These are phyloP conservation scores for Miniopterus natalensis DNA, from an alignment of 2,113 vertebrate species.

Conservation along the genomic window DNA sequence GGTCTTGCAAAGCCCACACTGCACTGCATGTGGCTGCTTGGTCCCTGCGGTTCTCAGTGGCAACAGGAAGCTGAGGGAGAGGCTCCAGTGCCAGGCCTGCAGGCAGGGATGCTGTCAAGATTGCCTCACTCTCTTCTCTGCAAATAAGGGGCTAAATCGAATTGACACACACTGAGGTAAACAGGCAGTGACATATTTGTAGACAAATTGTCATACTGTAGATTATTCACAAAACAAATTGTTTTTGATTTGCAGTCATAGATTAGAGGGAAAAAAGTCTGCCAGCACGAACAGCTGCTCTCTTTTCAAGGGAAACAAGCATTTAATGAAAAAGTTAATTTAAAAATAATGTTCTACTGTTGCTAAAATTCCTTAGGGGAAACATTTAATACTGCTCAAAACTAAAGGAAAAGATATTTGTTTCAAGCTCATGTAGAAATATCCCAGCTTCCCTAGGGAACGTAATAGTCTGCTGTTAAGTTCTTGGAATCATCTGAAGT, in stretches of 20 bases:
- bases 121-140: slow-evolving; percentile 81
- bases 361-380: slow-evolving; percentile 75
- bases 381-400: slow-evolving; percentile 52
- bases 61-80: slow-evolving; percentile 76
- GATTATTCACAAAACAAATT: slow-evolving; percentile 87
- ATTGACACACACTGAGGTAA: slow-evolving; percentile 85
- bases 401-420: slow-evolving; percentile 48
- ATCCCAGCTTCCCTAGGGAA: slow-evolving; percentile 29
- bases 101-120: slow-evolving; percentile 76
- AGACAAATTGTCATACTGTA: slow-evolving; percentile 88
- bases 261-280: slow-evolving; percentile 69
- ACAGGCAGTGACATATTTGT: slow-evolving; percentile 89
- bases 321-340: slow-evolving; percentile 83
- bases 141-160: slow-evolving; percentile 85
- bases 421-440: slow-evolving; percentile 46
- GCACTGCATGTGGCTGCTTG: slow-evolving; percentile 73
- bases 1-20: slow-evolving; percentile 61
- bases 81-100: slow-evolving; percentile 64
- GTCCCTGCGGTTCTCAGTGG: slow-evolving; percentile 76
- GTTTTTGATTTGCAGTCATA: slow-evolving; percentile 83
- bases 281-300: slow-evolving; percentile 84
- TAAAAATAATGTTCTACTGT: slow-evolving; percentile 71
- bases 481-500: slow-evolving; percentile 3
- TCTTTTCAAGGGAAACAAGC: slow-evolving; percentile 74
- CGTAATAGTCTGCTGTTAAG: not conserved